phyloP scores from a whole-genome alignment of 2,797 vertebrate species.

The Apogon hyalosoma region DNA sequence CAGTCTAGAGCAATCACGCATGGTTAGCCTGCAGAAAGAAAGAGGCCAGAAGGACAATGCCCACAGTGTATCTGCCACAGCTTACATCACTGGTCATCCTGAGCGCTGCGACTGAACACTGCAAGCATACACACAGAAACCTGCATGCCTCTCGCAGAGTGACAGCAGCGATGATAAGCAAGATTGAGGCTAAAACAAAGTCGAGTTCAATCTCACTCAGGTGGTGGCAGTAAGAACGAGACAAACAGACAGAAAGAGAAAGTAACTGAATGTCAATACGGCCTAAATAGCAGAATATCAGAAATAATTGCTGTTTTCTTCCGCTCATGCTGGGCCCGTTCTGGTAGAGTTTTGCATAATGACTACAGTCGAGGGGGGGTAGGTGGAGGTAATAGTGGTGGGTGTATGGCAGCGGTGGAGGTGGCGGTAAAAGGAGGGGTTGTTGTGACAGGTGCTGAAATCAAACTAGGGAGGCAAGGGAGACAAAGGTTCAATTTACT shows the following conservation, averaged over 20 bases:
- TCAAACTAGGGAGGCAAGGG: slow-evolving; percentile 93
- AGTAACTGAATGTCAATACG: slow-evolving; percentile 91
- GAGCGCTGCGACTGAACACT: slow-evolving; percentile 55
- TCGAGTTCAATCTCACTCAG: slow-evolving; percentile 46
- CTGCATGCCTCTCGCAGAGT: slow-evolving; percentile 25
- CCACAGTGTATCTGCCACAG: slow-evolving; percentile 76
- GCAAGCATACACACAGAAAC: slow-evolving; percentile 35
- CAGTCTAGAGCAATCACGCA: slow-evolving; percentile 70
- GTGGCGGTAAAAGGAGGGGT: slow-evolving; percentile 75
- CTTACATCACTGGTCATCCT: slow-evolving; percentile 79
- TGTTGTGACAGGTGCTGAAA: slow-evolving; percentile 99
- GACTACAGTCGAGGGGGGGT: slow-evolving; percentile 86
- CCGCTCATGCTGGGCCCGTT: slow-evolving; percentile 93
- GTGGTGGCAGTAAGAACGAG: slow-evolving; percentile 43
- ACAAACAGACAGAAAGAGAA: slow-evolving; percentile 47
- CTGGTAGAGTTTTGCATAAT: slow-evolving; percentile 97
- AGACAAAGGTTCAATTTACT: slow-evolving; percentile 99
- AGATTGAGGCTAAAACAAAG: slow-evolving; percentile 46
- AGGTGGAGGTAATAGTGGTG: slow-evolving; percentile 66
- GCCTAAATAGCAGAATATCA: slow-evolving; percentile 99
- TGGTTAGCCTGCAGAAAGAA: slow-evolving; percentile 62
- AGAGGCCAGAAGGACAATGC: slow-evolving; percentile 80
- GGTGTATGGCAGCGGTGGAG: slow-evolving; percentile 60
- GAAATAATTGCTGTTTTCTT: slow-evolving; percentile 99
- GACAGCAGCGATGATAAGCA: slow-evolving; percentile 29